Percentiles rank a stretch among this genome's conserved stretches.
Evolutionary conservation across 37 sponge, comb jelly and placozoan species (phyloP).

Genomic region (Beroe forskalii): DNA sequence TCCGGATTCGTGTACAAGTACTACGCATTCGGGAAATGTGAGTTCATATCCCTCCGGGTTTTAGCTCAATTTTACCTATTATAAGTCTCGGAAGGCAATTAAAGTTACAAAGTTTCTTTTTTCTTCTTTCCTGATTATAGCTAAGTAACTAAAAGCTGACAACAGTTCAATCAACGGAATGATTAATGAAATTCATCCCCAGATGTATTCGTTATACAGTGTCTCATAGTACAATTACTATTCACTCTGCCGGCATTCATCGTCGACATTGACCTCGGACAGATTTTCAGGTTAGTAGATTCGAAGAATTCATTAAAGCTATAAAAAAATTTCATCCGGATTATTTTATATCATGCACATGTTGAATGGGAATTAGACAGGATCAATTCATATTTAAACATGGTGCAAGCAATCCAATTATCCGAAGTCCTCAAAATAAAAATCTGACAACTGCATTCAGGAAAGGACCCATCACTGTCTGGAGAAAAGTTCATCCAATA

Average conservation of each 20-base stretch:
- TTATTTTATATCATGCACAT: background rate
- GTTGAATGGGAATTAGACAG: too few relatives aligned
- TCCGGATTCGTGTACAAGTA: constrained; percentile 58
- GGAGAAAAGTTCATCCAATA: constrained; percentile 50
- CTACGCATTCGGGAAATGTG: constrained; percentile 63
- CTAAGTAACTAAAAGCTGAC: too few relatives aligned
- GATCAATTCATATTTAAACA: too few relatives aligned
- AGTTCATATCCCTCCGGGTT: background rate
- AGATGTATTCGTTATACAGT: constrained; percentile 61
- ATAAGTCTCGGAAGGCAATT: too few relatives aligned
- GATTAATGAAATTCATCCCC: too few relatives aligned
- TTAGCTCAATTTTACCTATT: too few relatives aligned
- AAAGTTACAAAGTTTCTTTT: too few relatives aligned
- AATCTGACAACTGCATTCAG: too few relatives aligned
- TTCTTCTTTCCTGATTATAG: too few relatives aligned
- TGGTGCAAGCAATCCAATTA: too few relatives aligned
- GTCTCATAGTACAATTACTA: constrained; percentile 17
- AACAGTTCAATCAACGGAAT: too few relatives aligned
- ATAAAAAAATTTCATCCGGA: background rate
- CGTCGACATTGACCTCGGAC: constrained; percentile 43
- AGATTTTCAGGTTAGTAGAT: constrained; percentile 14
- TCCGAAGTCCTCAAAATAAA: too few relatives aligned
- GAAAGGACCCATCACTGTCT: constrained; percentile 32
- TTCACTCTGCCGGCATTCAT: constrained; percentile 32
- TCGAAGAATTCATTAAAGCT: background rate